Percentiles rank a stretch among this genome's conserved stretches.
phyloP scores from a whole-genome alignment of 2,888 invertebrate genomes.

The Schizotus pectinicornis region DNA sequence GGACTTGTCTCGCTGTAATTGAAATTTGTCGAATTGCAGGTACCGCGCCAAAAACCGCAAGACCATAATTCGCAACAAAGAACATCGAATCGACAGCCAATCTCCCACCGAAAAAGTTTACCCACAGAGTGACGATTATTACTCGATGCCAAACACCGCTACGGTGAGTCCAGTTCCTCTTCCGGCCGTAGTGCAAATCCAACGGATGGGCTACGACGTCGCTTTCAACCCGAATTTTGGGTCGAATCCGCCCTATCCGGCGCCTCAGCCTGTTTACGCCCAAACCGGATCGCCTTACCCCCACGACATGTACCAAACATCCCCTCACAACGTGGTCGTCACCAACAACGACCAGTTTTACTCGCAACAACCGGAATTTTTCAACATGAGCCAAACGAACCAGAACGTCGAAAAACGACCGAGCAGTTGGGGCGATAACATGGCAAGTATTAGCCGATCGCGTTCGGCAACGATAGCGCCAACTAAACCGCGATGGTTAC shows the following conservation, averaged over 20 bases:
- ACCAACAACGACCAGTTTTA: conserved; percentile 50
- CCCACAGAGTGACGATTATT: conserved; percentile 51
- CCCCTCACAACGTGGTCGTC: conserved; percentile 29
- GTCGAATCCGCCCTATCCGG: conserved; percentile 39
- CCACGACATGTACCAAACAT: conserved; percentile 38
- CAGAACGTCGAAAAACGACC: conserved; percentile 37
- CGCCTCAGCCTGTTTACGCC: conserved; percentile 51
- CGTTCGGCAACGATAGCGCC: conserved; percentile 23
- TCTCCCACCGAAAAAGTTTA: conserved; percentile 52
- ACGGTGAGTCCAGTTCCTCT: conserved; percentile 48
- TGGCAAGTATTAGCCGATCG: conserved; percentile 10
- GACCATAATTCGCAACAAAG: conserved; percentile 55
- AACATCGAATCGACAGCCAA: conserved; percentile 50
- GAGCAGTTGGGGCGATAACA: conserved; percentile 27
- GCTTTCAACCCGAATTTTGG: conserved; percentile 41
- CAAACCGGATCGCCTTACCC: conserved; percentile 24
- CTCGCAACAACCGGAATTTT: conserved; percentile 50
- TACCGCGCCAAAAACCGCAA: conserved; percentile 72
- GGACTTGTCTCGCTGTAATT: neutral
- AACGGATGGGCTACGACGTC: conserved; percentile 52
- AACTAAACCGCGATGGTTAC: neutral
- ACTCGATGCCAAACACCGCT: conserved; percentile 45
- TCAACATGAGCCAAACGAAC: conserved; percentile 44
- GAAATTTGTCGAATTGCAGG: conserved; percentile 42
- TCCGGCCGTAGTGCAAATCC: conserved; percentile 53